A percentile compares a stretch with the other conserved stretches of the same genome.
These are phyloP conservation scores for Cecidostiba fungosa DNA, from an alignment of 2,888 invertebrate genomes.

Conservation along the genomic window DNA sequence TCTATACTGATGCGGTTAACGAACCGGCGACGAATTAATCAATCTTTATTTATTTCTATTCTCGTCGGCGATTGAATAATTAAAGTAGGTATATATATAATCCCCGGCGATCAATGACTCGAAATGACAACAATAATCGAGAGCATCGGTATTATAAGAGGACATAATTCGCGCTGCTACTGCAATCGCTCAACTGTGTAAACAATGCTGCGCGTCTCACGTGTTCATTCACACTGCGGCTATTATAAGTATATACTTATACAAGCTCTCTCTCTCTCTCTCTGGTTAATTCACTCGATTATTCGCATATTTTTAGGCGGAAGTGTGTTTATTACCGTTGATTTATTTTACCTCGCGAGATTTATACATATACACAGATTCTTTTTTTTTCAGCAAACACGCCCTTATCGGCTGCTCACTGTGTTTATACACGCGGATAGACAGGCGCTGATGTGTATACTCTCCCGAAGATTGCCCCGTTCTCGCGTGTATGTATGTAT, in stretches of 20 bases:
- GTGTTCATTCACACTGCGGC: background rate
- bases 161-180: background rate
- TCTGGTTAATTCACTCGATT: background rate
- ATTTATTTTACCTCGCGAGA: slow-evolving; percentile 7
- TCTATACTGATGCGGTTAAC: too few species aligned
- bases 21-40: too few species aligned
- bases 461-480: background rate
- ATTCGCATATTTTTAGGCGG: too few species aligned
- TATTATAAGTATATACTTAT: too few species aligned
- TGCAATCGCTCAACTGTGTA: slow-evolving; percentile 3
- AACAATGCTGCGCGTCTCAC: background rate
- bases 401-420: background rate
- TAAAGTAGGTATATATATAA: too few species aligned
- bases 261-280: too few species aligned
- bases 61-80: too few species aligned
- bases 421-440: background rate
- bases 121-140: background rate
- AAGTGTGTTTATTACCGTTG: background rate
- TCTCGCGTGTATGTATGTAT: too few species aligned
- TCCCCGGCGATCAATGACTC: background rate
- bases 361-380: background rate
- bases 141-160: too few species aligned
- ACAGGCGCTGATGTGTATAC: background rate
- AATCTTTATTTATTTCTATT: too few species aligned
- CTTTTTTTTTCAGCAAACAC: slow-evolving; percentile 1